These are phyloP conservation scores for Pogonomyrmex californicus DNA, from an alignment of 1,140 invertebrate genomes.

Conservation along the genomic window DNA sequence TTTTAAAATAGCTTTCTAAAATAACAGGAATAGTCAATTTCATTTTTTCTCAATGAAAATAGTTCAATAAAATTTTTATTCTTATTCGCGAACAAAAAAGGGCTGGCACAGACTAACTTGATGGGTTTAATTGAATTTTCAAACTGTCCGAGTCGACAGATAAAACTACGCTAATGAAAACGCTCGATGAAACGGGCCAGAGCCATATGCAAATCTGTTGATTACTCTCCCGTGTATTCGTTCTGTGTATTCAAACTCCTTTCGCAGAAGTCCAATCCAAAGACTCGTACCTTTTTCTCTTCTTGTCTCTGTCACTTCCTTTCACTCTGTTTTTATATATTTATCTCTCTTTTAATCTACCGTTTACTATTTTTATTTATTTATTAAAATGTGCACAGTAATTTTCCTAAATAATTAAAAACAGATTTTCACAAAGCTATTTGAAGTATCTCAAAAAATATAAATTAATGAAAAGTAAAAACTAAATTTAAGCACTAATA, in stretches of 20 bases:
- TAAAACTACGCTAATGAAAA: constrained; percentile 52
- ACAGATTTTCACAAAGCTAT: neutral
- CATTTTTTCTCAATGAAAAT: constrained; percentile 18
- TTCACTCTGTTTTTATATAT: neutral
- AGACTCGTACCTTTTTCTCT: neutral
- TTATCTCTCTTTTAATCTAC: neutral
- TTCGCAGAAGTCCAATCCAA: constrained; percentile 12
- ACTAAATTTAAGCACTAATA: neutral
- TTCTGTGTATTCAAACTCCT: constrained; percentile 15
- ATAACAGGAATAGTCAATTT: neutral
- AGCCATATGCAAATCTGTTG: constrained; percentile 78
- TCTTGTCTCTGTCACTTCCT: neutral
- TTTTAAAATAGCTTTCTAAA: constrained; percentile 1
- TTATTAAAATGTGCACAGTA: neutral
- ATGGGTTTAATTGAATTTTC: constrained; percentile 72
- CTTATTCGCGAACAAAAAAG: neutral
- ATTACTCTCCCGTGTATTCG: constrained; percentile 72
- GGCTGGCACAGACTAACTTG: constrained; percentile 12
- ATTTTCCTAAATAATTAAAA: neutral
- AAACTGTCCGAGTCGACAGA: constrained; percentile 49
- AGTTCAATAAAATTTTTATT: constrained; percentile 18
- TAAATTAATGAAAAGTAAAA: neutral
- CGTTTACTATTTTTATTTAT: neutral
- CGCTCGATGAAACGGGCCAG: constrained; percentile 28
- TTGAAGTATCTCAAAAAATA: neutral